Evolutionary conservation across 2,888 invertebrate genomes (phyloP).

Genomic region (Timema podura): DNA sequence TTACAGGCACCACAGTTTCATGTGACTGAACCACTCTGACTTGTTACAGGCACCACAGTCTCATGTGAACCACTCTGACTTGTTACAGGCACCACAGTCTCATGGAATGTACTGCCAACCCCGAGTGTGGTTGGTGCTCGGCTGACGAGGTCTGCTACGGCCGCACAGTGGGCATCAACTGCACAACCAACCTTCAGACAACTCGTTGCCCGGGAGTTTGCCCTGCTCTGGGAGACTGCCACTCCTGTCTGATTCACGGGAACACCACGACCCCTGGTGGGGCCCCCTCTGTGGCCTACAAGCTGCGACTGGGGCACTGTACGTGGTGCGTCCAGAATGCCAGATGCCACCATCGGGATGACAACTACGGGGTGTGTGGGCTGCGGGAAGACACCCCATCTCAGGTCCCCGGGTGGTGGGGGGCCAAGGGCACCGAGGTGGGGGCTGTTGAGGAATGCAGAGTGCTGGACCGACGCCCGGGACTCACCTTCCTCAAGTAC

Average conservation of each 20-base stretch:
- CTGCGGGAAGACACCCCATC: conserved; percentile 72
- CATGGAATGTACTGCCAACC: conserved; percentile 80
- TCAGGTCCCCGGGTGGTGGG: conserved; percentile 88
- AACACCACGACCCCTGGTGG: conserved; percentile 41
- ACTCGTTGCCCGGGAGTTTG: conserved; percentile 86
- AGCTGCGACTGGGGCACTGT: conserved; percentile 73
- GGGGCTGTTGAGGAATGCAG: conserved; percentile 73
- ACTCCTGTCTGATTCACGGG: conserved; percentile 82
- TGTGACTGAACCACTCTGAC: too few relatives aligned
- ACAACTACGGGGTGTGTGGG: conserved; percentile 79
- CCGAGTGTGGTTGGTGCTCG: conserved; percentile 93
- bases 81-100: conserved; percentile 62
- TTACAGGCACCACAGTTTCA: too few relatives aligned
- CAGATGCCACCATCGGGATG: conserved; percentile 80
- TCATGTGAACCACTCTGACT: too few relatives aligned
- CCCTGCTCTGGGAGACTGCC: conserved; percentile 82
- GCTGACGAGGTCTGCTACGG: conserved; percentile 78
- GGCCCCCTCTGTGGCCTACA: conserved; percentile 62
- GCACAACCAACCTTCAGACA: conserved; percentile 85
- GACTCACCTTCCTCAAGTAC: conserved; percentile 83
- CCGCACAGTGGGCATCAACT: conserved; percentile 80
- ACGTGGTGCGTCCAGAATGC: conserved; percentile 94
- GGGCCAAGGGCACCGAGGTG: conserved; percentile 67
- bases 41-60: too few relatives aligned
- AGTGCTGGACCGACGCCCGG: conserved; percentile 73